These are phyloP conservation scores for Protonibea diacanthus DNA, from an alignment of 2,797 vertebrate genomes.

Conservation along the genomic window DNA sequence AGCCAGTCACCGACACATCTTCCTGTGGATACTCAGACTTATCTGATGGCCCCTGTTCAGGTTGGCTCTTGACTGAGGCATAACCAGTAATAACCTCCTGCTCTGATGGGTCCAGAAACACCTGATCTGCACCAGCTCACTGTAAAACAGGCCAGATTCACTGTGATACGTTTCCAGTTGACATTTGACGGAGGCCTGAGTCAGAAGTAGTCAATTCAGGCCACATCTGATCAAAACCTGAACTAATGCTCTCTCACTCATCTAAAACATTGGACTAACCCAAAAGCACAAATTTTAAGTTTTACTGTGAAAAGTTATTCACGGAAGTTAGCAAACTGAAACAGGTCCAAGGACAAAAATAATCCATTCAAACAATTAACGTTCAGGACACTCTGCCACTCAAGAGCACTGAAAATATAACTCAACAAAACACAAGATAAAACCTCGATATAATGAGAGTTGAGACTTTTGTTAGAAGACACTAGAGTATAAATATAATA, in stretches of 20 bases:
- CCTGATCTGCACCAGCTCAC: too few species aligned
- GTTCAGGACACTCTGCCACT: not conserved
- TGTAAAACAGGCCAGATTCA: too few species aligned
- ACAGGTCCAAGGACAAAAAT: conserved; percentile 7
- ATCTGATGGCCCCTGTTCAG: too few species aligned
- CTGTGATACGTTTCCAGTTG: not conserved
- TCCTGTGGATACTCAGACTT: too few species aligned
- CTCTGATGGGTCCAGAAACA: too few species aligned
- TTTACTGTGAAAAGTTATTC: conserved; percentile 6
- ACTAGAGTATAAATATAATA: conserved; percentile 27
- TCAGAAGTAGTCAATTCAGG: not conserved
- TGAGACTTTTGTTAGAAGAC: conserved; percentile 17
- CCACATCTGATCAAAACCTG: not conserved
- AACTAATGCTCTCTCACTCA: not conserved
- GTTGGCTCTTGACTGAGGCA: too few species aligned
- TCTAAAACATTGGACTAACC: not conserved
- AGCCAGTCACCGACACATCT: too few species aligned
- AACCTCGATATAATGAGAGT: conserved; percentile 31
- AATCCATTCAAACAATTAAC: conserved; percentile 20
- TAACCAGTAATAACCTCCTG: too few species aligned
- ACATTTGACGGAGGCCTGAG: not conserved
- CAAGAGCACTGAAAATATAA: conserved; percentile 15
- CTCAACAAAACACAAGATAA: conserved; percentile 10
- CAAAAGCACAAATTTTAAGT: not conserved
- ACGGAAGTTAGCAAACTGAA: not conserved